phyloP scores from a whole-genome alignment of 2,888 invertebrate species.

The Diarsia dahlii region DNA sequence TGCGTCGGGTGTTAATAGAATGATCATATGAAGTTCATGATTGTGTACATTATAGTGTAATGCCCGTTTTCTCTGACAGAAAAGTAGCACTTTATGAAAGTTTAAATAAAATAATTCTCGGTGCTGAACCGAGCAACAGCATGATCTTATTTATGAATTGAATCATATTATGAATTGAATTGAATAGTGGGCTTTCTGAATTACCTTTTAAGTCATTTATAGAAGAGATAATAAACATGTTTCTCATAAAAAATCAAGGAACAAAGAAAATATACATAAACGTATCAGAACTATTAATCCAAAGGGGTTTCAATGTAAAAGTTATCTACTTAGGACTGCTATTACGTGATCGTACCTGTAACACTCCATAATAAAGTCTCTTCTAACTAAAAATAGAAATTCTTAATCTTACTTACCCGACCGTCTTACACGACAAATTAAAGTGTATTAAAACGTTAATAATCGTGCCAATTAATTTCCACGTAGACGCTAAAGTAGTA shows the following conservation, averaged over 20 bases:
- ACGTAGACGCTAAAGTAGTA: conserved; percentile 13
- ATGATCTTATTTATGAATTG: not conserved
- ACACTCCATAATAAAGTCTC: not conserved
- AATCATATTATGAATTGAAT: too few species aligned
- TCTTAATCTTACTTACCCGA: not conserved
- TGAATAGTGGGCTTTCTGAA: not conserved
- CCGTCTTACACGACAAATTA: not conserved
- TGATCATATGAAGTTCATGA: not conserved
- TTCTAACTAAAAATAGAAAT: not conserved
- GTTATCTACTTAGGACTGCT: not conserved
- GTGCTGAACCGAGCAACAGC: too few species aligned
- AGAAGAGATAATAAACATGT: too few species aligned
- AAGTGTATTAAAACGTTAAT: conserved; percentile 3
- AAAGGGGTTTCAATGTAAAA: not conserved
- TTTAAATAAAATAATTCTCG: not conserved
- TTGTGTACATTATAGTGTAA: not conserved
- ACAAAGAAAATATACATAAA: not conserved
- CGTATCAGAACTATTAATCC: not conserved
- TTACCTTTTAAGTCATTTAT: not conserved
- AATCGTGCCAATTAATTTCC: conserved; percentile 15
- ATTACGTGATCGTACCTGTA: not conserved
- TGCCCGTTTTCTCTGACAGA: not conserved
- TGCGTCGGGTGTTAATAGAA: not conserved
- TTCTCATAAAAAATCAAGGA: not conserved
- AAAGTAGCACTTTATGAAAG: not conserved